phyloP scores from a whole-genome alignment of 2,888 invertebrate species.

The Rhamphomyia laevipes region DNA sequence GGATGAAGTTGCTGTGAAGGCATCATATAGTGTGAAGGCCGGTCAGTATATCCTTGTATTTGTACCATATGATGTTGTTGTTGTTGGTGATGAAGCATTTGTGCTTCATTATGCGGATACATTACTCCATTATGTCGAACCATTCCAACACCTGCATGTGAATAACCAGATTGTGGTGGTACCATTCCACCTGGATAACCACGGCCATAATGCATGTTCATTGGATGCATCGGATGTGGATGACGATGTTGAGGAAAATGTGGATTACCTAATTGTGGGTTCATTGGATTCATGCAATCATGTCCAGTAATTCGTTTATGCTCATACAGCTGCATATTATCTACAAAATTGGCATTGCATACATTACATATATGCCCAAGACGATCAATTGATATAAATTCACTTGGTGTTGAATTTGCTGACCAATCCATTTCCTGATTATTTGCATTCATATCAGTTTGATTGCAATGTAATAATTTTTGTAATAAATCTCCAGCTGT shows the following conservation, averaged over 20 bases:
- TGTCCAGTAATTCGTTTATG: conserved; percentile 23
- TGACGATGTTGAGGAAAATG: conserved; percentile 6
- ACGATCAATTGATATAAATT: conserved; percentile 51
- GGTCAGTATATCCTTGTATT: conserved; percentile 12
- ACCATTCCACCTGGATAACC: not conserved
- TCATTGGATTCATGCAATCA: conserved; percentile 6
- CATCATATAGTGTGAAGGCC: conserved; percentile 8
- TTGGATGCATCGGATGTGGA: conserved; percentile 14
- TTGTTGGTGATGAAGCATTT: conserved; percentile 1
- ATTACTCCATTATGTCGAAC: not conserved
- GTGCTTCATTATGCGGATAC: not conserved
- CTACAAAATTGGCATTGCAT: conserved; percentile 34
- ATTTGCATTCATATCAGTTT: conserved; percentile 23
- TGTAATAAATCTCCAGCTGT: conserved; percentile 18
- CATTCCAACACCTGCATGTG: not conserved
- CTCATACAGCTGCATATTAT: conserved; percentile 22
- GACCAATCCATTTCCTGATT: conserved; percentile 27
- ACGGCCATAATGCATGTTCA: conserved; percentile 1
- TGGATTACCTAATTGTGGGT: conserved; percentile 5
- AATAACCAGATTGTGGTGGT: not conserved
- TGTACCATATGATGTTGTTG: conserved; percentile 12
- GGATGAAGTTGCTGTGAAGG: conserved; percentile 9
- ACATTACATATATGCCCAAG: conserved; percentile 29
- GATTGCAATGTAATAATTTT: conserved; percentile 16
- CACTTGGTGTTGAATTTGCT: conserved; percentile 32